Conservation (phyloP, 2,888 invertebrate genomes). For the Ypsolopha scabrella region DNA sequence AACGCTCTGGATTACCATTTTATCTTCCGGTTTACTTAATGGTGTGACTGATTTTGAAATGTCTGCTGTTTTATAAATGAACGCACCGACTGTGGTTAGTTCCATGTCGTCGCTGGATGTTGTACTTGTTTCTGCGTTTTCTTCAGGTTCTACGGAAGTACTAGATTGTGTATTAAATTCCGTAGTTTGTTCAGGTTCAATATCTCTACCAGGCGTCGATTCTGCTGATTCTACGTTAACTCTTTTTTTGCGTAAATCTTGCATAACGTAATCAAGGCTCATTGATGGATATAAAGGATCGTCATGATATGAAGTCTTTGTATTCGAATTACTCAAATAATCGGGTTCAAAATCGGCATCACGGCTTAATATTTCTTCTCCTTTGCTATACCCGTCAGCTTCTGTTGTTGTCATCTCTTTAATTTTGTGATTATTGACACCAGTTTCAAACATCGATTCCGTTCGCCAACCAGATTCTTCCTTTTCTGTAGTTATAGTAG, state of each 20-base stretch:
- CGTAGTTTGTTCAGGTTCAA: no score
- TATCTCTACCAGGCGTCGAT: no score
- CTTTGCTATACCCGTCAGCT: constrained; percentile 18
- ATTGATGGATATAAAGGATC: constrained; percentile 37
- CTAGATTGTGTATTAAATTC: no score
- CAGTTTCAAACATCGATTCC: constrained; percentile 43
- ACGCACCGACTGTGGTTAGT: constrained; percentile 46
- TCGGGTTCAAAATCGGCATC: constrained; percentile 58
- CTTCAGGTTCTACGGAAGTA: background rate
- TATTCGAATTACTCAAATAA: constrained; percentile 36
- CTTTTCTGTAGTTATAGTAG: constrained; percentile 23
- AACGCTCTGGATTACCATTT: constrained; percentile 9
- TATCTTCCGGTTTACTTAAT: constrained; percentile 6
- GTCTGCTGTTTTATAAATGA: constrained; percentile 42
- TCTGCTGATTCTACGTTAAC: no score
- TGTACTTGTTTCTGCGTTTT: constrained; percentile 10
- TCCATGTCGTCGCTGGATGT: constrained; percentile 18
- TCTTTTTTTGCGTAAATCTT: constrained; percentile 43
- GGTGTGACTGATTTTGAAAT: constrained; percentile 11
- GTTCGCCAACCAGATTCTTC: constrained; percentile 47
- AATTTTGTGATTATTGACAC: constrained; percentile 29
- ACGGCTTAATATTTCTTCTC: constrained; percentile 17
- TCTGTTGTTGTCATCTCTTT: constrained; percentile 31
- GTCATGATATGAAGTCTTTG: constrained; percentile 34
- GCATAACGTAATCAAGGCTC: constrained; percentile 45